phyloP scores from a whole-genome alignment of 2,888 invertebrate genomes.

The Smittia sp. region DNA sequence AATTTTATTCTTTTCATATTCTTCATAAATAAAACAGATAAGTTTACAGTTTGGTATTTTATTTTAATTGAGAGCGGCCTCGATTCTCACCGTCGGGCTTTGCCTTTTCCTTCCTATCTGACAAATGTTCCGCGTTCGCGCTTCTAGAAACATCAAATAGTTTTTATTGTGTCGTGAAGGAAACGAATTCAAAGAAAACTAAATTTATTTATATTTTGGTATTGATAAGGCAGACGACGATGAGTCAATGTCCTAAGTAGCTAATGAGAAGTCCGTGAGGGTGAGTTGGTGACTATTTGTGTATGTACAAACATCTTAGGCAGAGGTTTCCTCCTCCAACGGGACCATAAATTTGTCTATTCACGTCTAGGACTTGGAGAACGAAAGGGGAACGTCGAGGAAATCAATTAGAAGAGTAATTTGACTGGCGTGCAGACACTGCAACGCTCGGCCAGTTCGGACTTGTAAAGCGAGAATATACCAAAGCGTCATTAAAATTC shows the following conservation, averaged over 20 bases:
- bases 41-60: too few relatives aligned
- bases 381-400: background rate
- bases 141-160: too few relatives aligned
- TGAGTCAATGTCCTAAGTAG: background rate
- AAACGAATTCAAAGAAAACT: background rate
- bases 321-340: background rate
- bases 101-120: too few relatives aligned
- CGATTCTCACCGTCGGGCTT: too few relatives aligned
- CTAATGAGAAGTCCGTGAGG: background rate
- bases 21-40: too few relatives aligned
- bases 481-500: constrained; percentile 27
- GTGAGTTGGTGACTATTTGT: background rate
- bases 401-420: too few relatives aligned
- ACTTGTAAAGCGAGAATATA: constrained; percentile 29
- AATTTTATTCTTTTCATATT: too few relatives aligned
- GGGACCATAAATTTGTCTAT: background rate
- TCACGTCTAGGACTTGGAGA: background rate
- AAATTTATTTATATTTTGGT: background rate
- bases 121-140: too few relatives aligned
- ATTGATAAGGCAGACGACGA: constrained; percentile 15
- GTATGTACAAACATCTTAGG: constrained; percentile 4
- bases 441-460: background rate
- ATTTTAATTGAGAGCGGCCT: too few relatives aligned
- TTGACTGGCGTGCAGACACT: too few relatives aligned
- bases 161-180: too few relatives aligned